These are phyloP conservation scores for Formicarius rufipectus DNA, from an alignment of 2,113 vertebrate species.

Conservation along the genomic window DNA sequence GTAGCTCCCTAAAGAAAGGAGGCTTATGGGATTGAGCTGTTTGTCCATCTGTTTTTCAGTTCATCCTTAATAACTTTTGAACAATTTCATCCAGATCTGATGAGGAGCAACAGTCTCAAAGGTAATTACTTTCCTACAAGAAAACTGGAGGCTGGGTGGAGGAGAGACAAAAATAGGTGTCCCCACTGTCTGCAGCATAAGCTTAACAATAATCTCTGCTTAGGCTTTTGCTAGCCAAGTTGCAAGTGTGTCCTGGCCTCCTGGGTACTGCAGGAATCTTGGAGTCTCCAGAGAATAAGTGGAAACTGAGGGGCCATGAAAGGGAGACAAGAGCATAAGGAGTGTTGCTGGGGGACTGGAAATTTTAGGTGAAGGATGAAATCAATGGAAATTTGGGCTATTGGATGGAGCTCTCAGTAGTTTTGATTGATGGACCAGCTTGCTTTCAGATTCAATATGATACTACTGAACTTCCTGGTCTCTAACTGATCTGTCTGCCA, in stretches of 20 bases:
- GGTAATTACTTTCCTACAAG: neutral
- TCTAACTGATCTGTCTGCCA: neutral
- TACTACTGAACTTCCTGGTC: neutral
- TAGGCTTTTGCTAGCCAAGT: conserved; percentile 27
- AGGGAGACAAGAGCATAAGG: neutral
- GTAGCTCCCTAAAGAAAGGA: neutral
- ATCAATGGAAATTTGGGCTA: neutral
- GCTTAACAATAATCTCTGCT: conserved; percentile 41
- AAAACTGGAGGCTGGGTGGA: neutral
- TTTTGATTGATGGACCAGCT: neutral
- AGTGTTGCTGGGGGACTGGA: neutral
- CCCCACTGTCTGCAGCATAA: neutral
- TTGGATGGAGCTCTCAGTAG: neutral
- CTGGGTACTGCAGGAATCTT: neutral
- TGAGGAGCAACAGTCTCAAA: neutral
- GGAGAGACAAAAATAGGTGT: conserved; percentile 53
- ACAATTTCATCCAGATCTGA: neutral
- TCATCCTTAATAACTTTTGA: conserved; percentile 26
- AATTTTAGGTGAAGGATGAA: neutral
- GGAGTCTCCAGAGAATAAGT: neutral
- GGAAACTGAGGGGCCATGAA: neutral
- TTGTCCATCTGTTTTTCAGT: conserved; percentile 47
- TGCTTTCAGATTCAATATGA: fast-evolving
- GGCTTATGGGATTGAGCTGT: neutral
- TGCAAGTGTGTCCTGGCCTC: neutral